Evolutionary conservation across 2,113 vertebrate species (phyloP), one percentile per base, ranked within the genome.

Genomic region (Cochlearius cochlearius): DNA sequence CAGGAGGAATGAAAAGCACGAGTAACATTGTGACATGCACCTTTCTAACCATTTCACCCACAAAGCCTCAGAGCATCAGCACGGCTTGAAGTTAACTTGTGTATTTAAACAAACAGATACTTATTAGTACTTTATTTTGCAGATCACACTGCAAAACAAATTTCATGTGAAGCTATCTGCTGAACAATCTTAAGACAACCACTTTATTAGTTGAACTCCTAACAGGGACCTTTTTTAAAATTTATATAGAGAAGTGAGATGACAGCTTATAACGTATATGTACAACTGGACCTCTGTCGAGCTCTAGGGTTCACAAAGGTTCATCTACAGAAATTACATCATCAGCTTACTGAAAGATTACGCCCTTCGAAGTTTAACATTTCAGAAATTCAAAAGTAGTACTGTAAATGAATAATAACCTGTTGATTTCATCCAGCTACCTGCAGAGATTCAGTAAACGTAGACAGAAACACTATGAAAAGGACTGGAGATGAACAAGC

Each of bases 401-500:
- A 80, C 4, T 36, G 5, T 7, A 72, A 76, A 79, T 39, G 4
- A 86, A 20, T 39, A 50, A 27, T 30, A 76, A 83, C 9, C 43
- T 50, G 15, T 73, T 43, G 20, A 55, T 59, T 90, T 84, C 72
- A 88, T 20, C 52, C 45, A 76, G 13, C 32, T 45, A 73, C 68
- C 27, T 55, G 88, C 90, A 77, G 53, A 82, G 92, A 94, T 91
- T 91, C 41, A 63, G 88, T 84, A 94, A 96, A 76, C 67, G 58
- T 73, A 93, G 52, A 79, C 62, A 4, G 69, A 63, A 89, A 75
- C 86, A 73, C 50, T 80, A 4, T 79, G 80, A 94, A 91, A 80
- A 62, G 38, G 68, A 38, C 29, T 11, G 21, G 30, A 92, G 95
- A 97, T 97, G 89, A 94, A 97, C 92, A 96, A 95, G 94, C 34